Percentiles rank a stretch among this genome's conserved stretches.
These are phyloP conservation scores for Acanthisitta chloris DNA, from an alignment of 2,113 vertebrate species.

Conservation along the genomic window DNA sequence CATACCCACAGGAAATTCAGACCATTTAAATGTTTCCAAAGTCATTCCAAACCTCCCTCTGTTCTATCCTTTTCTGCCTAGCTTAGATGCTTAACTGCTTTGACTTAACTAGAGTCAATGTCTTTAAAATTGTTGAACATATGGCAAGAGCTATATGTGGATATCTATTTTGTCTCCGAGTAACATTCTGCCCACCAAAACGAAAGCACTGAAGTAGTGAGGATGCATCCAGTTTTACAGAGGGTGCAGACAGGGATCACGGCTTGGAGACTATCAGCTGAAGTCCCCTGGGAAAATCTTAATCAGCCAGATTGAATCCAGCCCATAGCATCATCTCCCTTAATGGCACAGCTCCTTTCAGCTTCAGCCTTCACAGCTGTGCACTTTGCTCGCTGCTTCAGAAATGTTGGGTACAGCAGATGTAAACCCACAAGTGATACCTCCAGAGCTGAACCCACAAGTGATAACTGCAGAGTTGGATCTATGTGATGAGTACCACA, in stretches of 20 bases:
- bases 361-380: not conserved
- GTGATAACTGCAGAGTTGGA: not conserved
- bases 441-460: not conserved
- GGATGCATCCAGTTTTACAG: not conserved
- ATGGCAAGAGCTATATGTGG: not conserved
- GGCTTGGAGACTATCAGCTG: not conserved
- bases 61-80: not conserved
- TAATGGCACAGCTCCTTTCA: not conserved
- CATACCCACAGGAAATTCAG: not conserved
- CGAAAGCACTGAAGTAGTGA: rapidly evolving
- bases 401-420: not conserved
- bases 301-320: not conserved
- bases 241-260: not conserved
- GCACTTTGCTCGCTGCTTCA: not conserved
- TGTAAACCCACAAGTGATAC: not conserved
- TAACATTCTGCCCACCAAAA: not conserved
- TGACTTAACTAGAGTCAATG: not conserved
- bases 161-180: not conserved
- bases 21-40: not conserved
- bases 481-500: rapidly evolving
- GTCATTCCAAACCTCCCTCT: not conserved
- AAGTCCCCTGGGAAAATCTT: not conserved
- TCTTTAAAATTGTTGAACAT: not conserved
- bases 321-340: not conserved
- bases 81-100: not conserved